A percentile compares a stretch with the other conserved stretches of the same genome.
phyloP scores from a whole-genome alignment of 2,888 invertebrate genomes.

The Coecobrya sp. region DNA sequence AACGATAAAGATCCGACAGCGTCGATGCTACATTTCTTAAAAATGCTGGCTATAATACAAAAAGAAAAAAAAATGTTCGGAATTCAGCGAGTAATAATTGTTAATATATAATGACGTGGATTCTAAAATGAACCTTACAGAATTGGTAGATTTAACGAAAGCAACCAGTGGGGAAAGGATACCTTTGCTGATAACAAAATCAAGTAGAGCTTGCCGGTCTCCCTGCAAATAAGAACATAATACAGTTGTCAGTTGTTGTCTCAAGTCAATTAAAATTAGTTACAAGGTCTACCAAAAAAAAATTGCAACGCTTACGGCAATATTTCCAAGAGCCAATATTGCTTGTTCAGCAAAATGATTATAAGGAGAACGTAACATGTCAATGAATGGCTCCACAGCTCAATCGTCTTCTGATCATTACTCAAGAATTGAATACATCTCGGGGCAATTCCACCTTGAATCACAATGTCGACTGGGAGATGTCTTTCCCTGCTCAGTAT shows the following conservation, averaged over 20 bases:
- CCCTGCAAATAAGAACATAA: constrained; percentile 88
- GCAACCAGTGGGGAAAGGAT: constrained; percentile 92
- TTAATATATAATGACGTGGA: neutral
- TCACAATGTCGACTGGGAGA: constrained; percentile 96
- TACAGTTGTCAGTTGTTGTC: neutral
- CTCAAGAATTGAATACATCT: constrained; percentile 93
- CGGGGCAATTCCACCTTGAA: constrained; percentile 94
- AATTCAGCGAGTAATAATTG: neutral
- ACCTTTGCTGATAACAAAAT: constrained; percentile 92
- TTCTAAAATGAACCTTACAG: constrained; percentile 87
- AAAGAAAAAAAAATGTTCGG: neutral
- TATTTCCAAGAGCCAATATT: constrained; percentile 99
- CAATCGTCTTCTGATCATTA: constrained; percentile 90
- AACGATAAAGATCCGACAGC: constrained; percentile 97
- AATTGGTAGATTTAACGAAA: constrained; percentile 90
- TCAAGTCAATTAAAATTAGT: too few relatives aligned
- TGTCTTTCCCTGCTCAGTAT: constrained; percentile 95
- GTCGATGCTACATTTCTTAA: constrained; percentile 97
- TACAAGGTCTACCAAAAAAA: neutral
- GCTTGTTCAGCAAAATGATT: constrained; percentile 95
- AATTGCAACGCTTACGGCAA: constrained; percentile 90
- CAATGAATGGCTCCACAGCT: constrained; percentile 94
- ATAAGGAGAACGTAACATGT: constrained; percentile 91
- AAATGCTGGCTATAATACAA: constrained; percentile 88
- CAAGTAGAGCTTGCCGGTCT: constrained; percentile 93